These are phyloP conservation scores for Ophion ellenae DNA, from an alignment of 2,888 invertebrate species.

Conservation along the genomic window DNA sequence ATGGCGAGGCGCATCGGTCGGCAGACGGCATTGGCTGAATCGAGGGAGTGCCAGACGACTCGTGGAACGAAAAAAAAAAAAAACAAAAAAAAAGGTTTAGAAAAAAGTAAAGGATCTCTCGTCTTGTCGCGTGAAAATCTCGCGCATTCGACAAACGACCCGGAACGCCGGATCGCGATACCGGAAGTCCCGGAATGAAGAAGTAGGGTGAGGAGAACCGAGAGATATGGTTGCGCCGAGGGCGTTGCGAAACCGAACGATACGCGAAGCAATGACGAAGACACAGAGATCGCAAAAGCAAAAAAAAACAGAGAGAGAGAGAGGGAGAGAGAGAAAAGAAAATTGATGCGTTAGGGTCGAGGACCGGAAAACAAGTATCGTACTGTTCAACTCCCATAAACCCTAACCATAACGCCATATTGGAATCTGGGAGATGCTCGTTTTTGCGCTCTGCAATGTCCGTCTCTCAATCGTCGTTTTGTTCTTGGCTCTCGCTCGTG, in stretches of 20 bases:
- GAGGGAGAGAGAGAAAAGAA: slow-evolving; percentile 17
- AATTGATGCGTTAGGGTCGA: slow-evolving; percentile 57
- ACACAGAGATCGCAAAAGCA: slow-evolving; percentile 19
- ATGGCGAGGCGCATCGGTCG: slow-evolving; percentile 51
- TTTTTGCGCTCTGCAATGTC: slow-evolving; percentile 8
- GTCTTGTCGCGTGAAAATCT: slow-evolving; percentile 65
- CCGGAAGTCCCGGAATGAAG: slow-evolving; percentile 57
- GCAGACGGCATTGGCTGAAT: slow-evolving; percentile 49
- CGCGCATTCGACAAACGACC: slow-evolving; percentile 65
- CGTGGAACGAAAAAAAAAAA: slow-evolving; percentile 39
- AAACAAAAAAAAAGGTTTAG: slow-evolving; percentile 26
- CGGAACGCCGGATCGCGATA: slow-evolving; percentile 64
- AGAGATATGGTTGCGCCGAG: slow-evolving; percentile 36
- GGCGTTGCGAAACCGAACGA: slow-evolving; percentile 56
- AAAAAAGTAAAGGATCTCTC: slow-evolving; percentile 41
- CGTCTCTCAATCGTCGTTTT: neutral
- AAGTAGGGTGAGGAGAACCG: slow-evolving; percentile 24
- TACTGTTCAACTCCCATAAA: slow-evolving; percentile 56
- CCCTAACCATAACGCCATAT: slow-evolving; percentile 37
- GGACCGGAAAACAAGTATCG: slow-evolving; percentile 59
- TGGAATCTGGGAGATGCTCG: slow-evolving; percentile 9
- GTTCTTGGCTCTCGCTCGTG: slow-evolving; percentile 11
- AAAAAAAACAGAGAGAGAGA: slow-evolving; percentile 21
- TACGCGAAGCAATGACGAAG: slow-evolving; percentile 38
- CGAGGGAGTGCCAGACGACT: slow-evolving; percentile 42